phyloP scores from a whole-genome alignment of 2,113 vertebrate genomes.

The Catagonus wagneri region DNA sequence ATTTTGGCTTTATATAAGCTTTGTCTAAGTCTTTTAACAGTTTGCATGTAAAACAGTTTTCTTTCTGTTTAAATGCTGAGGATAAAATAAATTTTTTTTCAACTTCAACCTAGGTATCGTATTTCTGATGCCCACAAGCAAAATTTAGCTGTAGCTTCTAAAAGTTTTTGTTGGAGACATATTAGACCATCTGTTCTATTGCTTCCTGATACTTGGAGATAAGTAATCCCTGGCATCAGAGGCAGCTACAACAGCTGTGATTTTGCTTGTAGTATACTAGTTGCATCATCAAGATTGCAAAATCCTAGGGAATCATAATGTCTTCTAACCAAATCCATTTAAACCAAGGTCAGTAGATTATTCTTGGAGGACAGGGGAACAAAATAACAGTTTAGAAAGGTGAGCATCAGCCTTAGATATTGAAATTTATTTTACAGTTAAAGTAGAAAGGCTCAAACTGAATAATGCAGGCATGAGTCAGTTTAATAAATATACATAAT shows the following conservation, averaged over 20 bases:
- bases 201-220: conserved; percentile 11
- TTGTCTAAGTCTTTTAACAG: background rate
- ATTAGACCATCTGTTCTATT: conserved; percentile 69
- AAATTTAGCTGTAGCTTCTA: conserved; percentile 52
- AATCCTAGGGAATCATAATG: conserved; percentile 14
- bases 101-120: background rate
- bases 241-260: conserved; percentile 67
- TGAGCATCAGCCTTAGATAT: background rate
- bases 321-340: conserved; percentile 57
- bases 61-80: conserved; percentile 26
- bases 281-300: conserved; percentile 56
- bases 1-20: background rate
- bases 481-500: background rate
- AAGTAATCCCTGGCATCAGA: conserved; percentile 62
- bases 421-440: background rate
- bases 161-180: conserved; percentile 33
- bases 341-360: conserved; percentile 59
- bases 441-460: background rate
- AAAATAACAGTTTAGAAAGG: background rate
- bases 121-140: conserved; percentile 40
- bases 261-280: conserved; percentile 47
- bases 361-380: background rate
- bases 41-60: background rate
- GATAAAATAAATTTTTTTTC: background rate
- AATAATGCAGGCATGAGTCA: background rate